Evolutionary conservation across 2,113 vertebrate genomes (phyloP).

Genomic region (Grantiella picta): DNA sequence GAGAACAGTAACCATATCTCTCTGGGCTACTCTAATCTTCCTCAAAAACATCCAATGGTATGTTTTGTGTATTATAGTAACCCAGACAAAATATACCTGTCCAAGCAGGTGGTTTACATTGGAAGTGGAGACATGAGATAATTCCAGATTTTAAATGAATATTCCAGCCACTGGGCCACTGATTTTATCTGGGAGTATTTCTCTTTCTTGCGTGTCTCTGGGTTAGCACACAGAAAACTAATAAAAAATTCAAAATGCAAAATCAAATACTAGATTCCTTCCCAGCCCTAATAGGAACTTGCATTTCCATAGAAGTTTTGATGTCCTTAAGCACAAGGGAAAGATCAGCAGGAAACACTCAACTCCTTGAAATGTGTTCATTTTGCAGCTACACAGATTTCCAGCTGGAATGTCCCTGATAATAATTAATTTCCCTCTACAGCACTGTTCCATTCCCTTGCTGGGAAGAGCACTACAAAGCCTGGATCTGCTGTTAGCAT

Average conservation of each 20-base stretch:
- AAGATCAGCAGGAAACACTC: constrained; percentile 10
- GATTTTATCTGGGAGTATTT: not conserved
- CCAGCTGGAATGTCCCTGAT: constrained; percentile 40
- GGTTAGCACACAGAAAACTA: not conserved
- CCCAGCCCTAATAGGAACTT: not conserved
- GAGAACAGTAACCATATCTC: not conserved
- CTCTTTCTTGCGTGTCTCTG: not conserved
- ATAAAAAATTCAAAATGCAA: not conserved
- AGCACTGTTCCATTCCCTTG: constrained; percentile 37
- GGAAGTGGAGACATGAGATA: not conserved
- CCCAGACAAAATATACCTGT: not conserved
- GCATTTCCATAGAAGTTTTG: not conserved
- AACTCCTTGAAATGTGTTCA: not conserved
- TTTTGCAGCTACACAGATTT: constrained; percentile 28
- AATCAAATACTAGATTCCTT: not conserved
- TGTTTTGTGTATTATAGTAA: not conserved
- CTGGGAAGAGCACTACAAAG: constrained; percentile 33
- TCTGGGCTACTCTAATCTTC: not conserved
- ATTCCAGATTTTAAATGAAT: not conserved
- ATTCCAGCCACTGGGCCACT: not conserved
- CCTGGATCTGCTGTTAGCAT: not conserved
- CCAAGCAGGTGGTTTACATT: not conserved
- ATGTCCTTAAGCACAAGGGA: not conserved
- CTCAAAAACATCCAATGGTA: not conserved
- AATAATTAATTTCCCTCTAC: constrained; percentile 54